Evolutionary conservation across 1,140 invertebrate genomes (phyloP), one percentile per base, ranked within the genome.

Genomic region (Pygmarrhopalites habei): DNA sequence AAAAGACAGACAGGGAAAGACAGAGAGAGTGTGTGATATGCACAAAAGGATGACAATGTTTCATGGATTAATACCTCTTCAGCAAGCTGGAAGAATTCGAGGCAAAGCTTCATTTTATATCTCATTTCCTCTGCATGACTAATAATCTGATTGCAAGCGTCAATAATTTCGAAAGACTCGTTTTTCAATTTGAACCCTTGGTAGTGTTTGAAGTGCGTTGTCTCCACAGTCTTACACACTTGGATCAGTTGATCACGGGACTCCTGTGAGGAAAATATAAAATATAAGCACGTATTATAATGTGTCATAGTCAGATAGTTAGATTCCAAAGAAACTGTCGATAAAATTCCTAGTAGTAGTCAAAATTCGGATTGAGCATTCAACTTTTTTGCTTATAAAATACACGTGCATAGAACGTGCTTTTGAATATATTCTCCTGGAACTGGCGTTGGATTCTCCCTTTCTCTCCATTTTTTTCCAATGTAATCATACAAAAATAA

Each of bases 31-130:
- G 15, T 35, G 32, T 35, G 5, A 7, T 35, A 35, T 15, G 15
- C 32, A 15, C 15, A 28, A 58, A 43, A 57, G 26, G 14, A 53
- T n/a, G 21, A 19, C 23, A 10, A 30, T 58, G 10, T 35, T 7
- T 63, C n/a, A 14, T 63, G 29, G 39, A 35, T 17, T 43, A 58
- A 39, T 58, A 67, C 65, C 62, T 56, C 44, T 17, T 64, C 56
- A 14, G 53, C 58, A 17, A 61, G 46, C 28, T 58, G 43, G 43
- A 64, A 67, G 47, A 67, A 67, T 56, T 67, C 62, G 17, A 39
- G n/a, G 30, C 53, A 56, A 7, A 56, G 35, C 2, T 21, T 28
- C 19, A 56, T 21, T 41, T 39, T 56, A 41, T 56, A 39, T 39
- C 30, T 41, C 53, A 39, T 41, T 41, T 56, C 53, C 53, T 56